A percentile compares a stretch with the other conserved stretches of the same genome.
Evolutionary conservation across 2,797 vertebrate genomes (phyloP).

Genomic region (Todus mexicanus): DNA sequence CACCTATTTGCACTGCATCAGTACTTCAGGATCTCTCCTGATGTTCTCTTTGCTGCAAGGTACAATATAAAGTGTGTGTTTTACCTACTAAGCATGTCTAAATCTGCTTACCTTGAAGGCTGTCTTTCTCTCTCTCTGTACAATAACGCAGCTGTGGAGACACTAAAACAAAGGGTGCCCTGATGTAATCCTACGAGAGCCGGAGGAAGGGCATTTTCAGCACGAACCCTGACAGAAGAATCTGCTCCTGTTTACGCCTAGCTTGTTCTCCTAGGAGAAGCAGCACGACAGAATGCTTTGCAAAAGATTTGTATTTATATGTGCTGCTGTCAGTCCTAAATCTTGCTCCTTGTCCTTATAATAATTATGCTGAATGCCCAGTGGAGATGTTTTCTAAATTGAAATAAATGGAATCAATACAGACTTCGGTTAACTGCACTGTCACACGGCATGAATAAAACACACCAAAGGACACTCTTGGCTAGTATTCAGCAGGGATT

Average conservation of each 20-base stretch:
- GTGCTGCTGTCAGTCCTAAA: background rate
- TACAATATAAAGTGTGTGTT: background rate
- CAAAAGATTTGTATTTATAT: background rate
- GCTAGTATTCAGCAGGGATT: constrained; percentile 19
- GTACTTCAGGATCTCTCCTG: background rate
- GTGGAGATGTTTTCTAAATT: constrained; percentile 15
- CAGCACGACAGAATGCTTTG: background rate
- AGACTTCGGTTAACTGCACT: constrained; percentile 1
- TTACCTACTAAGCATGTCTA: background rate
- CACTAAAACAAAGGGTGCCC: background rate
- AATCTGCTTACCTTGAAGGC: background rate
- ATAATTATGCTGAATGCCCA: background rate
- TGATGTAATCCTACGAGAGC: background rate
- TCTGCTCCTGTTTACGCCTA: background rate
- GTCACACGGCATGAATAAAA: constrained; percentile 32
- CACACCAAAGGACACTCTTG: background rate
- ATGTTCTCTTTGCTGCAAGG: background rate
- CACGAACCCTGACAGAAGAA: constrained; percentile 15
- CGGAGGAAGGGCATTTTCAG: background rate
- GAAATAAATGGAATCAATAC: constrained; percentile 20
- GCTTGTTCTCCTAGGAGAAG: background rate
- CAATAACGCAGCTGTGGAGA: background rate
- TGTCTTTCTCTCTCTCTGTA: background rate
- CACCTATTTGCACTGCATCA: background rate
- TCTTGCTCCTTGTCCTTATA: background rate